phyloP scores from a whole-genome alignment of 2,888 invertebrate genomes.

The Coelogynopora nodosa region DNA sequence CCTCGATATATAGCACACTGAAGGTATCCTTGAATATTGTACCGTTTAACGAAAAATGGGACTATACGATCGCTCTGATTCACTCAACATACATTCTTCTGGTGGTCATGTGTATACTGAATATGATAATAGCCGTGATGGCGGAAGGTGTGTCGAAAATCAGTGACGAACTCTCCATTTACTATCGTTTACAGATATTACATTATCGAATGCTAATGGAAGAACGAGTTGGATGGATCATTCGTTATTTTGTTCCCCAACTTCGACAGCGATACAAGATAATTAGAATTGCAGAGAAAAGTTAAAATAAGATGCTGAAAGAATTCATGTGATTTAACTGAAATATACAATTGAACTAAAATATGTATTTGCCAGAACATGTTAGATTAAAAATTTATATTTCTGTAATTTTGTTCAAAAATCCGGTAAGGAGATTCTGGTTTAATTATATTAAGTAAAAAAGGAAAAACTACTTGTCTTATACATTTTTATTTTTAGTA shows the following conservation, averaged over 20 bases:
- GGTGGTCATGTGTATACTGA: background rate
- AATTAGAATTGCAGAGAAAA: too few relatives aligned
- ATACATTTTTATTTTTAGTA: too few relatives aligned
- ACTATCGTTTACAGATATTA: background rate
- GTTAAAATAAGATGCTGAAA: too few relatives aligned
- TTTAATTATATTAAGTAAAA: too few relatives aligned
- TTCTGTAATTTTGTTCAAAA: too few relatives aligned
- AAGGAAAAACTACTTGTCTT: too few relatives aligned
- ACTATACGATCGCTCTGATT: background rate
- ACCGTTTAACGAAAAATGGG: background rate
- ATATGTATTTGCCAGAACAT: too few relatives aligned
- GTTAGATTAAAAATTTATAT: too few relatives aligned
- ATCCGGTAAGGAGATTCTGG: too few relatives aligned
- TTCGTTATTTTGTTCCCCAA: background rate
- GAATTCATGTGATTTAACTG: too few relatives aligned
- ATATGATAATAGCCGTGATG: slow-evolving; percentile 8
- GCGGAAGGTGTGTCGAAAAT: background rate
- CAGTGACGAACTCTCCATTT: background rate
- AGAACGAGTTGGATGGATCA: slow-evolving; percentile 8
- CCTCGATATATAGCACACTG: background rate
- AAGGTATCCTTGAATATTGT: background rate
- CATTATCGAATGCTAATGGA: background rate
- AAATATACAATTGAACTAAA: too few relatives aligned
- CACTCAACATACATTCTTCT: background rate
- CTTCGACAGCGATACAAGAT: too few relatives aligned